Conservation (phyloP, 2,888 invertebrate species). For the Drosophila niveifrons region DNA sequence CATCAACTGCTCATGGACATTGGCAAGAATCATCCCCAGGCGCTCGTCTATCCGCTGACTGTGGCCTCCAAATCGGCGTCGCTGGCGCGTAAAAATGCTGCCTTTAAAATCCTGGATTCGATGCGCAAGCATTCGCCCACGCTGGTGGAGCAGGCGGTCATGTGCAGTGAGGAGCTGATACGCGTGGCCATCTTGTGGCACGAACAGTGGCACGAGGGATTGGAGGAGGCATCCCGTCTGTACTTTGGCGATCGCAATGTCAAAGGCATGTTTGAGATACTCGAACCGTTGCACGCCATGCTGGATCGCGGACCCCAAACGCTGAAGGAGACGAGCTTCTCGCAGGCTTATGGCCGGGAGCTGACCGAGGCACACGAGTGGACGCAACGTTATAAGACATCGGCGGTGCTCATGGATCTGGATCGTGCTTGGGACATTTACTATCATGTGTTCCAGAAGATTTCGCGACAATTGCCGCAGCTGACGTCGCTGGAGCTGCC, state of each 20-base stretch:
- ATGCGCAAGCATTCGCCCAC: slow-evolving; percentile 98
- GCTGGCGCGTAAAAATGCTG: slow-evolving; percentile 93
- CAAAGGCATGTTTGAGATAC: slow-evolving; percentile 97
- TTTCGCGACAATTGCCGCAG: slow-evolving; percentile 97
- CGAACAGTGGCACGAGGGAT: slow-evolving; percentile 99
- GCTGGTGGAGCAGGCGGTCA: slow-evolving; percentile 97
- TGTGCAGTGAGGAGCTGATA: slow-evolving; percentile 98
- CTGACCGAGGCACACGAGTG: slow-evolving; percentile 97
- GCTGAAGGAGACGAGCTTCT: slow-evolving; percentile 98
- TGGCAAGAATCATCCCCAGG: slow-evolving; percentile 98
- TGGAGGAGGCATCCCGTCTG: slow-evolving; percentile 96
- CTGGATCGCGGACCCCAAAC: slow-evolving; percentile 97
- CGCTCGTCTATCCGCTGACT: slow-evolving; percentile 98
- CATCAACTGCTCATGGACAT: slow-evolving; percentile 97
- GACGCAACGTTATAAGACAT: slow-evolving; percentile 95
- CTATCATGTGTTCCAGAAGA: slow-evolving; percentile 98
- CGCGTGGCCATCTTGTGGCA: slow-evolving; percentile 99
- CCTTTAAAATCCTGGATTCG: slow-evolving; percentile 96
- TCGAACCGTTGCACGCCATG: slow-evolving; percentile 97
- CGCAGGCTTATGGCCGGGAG: slow-evolving; percentile 97
- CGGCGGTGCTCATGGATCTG: slow-evolving; percentile 94
- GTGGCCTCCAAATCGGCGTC: slow-evolving; percentile 98
- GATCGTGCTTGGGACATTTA: slow-evolving; percentile 99
- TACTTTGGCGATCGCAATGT: slow-evolving; percentile 99
- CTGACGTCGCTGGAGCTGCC: slow-evolving; percentile 95